phyloP scores from a whole-genome alignment of 2,113 vertebrate species.

The Prochilodus magdalenae region DNA sequence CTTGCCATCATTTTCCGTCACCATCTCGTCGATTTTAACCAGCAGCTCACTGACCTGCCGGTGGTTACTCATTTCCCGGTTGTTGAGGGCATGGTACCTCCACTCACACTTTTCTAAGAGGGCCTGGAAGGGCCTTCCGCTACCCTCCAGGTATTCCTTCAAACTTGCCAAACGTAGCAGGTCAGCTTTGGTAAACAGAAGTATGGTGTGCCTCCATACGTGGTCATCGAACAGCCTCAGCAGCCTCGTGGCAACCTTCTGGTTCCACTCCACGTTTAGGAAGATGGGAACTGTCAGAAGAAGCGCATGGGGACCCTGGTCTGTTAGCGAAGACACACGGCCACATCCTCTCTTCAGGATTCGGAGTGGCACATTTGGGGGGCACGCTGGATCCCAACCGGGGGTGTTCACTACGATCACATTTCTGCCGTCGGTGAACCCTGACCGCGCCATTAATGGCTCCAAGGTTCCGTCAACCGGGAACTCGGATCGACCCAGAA shows the following conservation, averaged over 20 bases:
- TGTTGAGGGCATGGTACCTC: not conserved
- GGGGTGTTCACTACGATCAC: conserved; percentile 2
- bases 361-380: not conserved
- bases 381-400: not conserved
- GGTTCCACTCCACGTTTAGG: not conserved
- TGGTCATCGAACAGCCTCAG: not conserved
- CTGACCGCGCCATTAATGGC: not conserved
- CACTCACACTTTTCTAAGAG: not conserved
- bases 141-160: not conserved
- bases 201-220: conserved; percentile 14
- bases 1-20: not conserved
- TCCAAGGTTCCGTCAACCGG: not conserved
- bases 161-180: not conserved
- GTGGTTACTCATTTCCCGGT: not conserved
- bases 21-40: conserved; percentile 18
- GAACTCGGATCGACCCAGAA: not conserved
- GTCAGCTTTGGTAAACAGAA: conserved; percentile 7
- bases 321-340: not conserved
- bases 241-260: not conserved
- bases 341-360: not conserved
- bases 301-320: not conserved
- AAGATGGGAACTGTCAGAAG: not conserved
- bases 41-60: not conserved
- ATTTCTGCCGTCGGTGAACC: not conserved
- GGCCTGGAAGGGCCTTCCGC: not conserved